Evolutionary conservation across 2,888 invertebrate genomes (phyloP).

Genomic region (Torymus tubicola): DNA sequence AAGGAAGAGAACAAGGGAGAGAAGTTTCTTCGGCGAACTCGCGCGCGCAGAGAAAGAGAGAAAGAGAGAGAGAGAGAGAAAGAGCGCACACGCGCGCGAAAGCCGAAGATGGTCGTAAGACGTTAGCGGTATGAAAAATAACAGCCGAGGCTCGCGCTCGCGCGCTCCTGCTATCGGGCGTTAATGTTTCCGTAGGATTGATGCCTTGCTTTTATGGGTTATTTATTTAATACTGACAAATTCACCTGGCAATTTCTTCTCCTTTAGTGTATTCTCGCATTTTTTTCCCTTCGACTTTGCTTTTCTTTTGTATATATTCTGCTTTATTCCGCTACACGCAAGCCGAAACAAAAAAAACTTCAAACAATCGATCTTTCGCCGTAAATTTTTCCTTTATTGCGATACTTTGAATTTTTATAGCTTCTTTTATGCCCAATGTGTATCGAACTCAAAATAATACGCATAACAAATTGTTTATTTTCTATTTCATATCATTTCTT

Average conservation of each 20-base stretch:
- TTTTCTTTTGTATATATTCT: not conserved
- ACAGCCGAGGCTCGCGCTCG: slow-evolving; percentile 65
- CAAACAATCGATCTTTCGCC: slow-evolving; percentile 42
- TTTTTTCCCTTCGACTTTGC: slow-evolving; percentile 14
- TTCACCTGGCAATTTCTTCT: slow-evolving; percentile 64
- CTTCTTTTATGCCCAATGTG: slow-evolving; percentile 26
- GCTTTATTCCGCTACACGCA: slow-evolving; percentile 24
- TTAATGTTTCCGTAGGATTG: slow-evolving; percentile 74
- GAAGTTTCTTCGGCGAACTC: slow-evolving; percentile 61
- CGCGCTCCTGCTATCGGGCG: slow-evolving; percentile 71
- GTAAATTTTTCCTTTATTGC: slow-evolving; percentile 27
- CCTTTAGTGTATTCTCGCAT: slow-evolving; percentile 32
- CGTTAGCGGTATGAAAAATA: slow-evolving; percentile 74
- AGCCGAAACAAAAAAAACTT: slow-evolving; percentile 39
- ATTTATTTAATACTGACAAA: slow-evolving; percentile 77
- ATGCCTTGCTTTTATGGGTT: slow-evolving; percentile 75
- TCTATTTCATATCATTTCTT: not conserved
- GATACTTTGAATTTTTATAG: slow-evolving; percentile 29
- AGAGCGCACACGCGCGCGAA: slow-evolving; percentile 49
- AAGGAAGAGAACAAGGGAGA: slow-evolving; percentile 60
- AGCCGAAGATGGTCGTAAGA: slow-evolving; percentile 65
- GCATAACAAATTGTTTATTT: slow-evolving; percentile 45
- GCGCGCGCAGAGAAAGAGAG: slow-evolving; percentile 18
- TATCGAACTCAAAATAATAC: slow-evolving; percentile 30
- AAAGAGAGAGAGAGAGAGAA: slow-evolving; percentile 47